Percentiles rank a stretch among this genome's conserved stretches.
Conservation (phyloP, 1,140 invertebrate genomes). For the Atopsyche davidsoni region DNA sequence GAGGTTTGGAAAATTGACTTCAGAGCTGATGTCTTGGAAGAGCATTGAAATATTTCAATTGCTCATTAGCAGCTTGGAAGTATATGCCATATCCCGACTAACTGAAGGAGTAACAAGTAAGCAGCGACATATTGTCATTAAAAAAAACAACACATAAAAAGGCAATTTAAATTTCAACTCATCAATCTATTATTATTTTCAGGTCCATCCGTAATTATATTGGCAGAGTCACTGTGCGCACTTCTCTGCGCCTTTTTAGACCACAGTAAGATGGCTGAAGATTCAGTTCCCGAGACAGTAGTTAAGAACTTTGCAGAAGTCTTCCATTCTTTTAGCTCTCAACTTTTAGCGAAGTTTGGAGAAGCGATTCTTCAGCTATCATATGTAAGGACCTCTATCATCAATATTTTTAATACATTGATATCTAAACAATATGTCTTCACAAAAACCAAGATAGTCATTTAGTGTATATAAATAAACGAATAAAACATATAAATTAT, state of each 20-base stretch:
- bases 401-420: too few relatives aligned
- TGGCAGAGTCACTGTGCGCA: conserved; percentile 15
- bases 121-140: neutral
- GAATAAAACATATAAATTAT: too few relatives aligned
- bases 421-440: too few relatives aligned
- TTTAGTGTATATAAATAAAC: too few relatives aligned
- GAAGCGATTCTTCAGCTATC: neutral
- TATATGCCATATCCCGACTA: neutral
- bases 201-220: conserved; percentile 18
- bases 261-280: conserved; percentile 22
- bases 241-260: conserved; percentile 12
- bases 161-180: neutral
- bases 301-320: conserved; percentile 35
- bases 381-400: conserved; percentile 13
- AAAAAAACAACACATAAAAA: neutral
- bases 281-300: conserved; percentile 16
- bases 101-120: neutral
- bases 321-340: conserved; percentile 29
- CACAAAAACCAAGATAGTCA: too few relatives aligned
- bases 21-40: conserved; percentile 22
- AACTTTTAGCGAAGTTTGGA: conserved; percentile 17
- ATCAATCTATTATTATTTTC: too few relatives aligned
- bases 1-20: conserved; percentile 20
- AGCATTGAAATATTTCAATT: conserved; percentile 20
- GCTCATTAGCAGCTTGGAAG: conserved; percentile 14